Percentiles rank a stretch among this genome's conserved stretches.
Evolutionary conservation across 2,797 vertebrate species (phyloP).

Genomic region (Chelidonichthys spinosus): DNA sequence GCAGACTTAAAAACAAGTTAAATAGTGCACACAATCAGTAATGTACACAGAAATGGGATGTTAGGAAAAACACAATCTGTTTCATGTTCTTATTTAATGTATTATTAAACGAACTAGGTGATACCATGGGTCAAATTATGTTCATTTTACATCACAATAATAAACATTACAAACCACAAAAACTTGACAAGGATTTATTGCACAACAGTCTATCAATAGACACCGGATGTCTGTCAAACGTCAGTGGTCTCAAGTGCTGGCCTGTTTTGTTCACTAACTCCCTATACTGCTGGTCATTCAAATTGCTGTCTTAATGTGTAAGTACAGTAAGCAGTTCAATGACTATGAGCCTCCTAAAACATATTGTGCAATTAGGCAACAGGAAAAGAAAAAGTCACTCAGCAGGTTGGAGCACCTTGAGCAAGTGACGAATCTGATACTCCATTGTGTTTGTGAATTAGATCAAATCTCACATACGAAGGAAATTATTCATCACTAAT

Average conservation of each 20-base stretch:
- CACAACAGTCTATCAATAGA: background rate
- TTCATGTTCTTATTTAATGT: no score
- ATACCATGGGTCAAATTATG: background rate
- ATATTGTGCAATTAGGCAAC: constrained; percentile 10
- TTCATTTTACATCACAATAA: background rate
- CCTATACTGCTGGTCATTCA: background rate
- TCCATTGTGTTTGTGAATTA: constrained; percentile 13
- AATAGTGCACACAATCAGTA: background rate
- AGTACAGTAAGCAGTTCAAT: background rate
- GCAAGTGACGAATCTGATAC: background rate
- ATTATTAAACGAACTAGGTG: background rate
- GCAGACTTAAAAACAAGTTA: background rate
- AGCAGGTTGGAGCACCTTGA: constrained; percentile 25
- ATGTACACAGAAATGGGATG: background rate
- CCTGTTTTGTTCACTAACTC: constrained; percentile 1
- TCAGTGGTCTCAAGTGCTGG: background rate
- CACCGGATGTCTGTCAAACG: background rate
- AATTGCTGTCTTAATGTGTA: background rate
- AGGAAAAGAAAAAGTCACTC: constrained; percentile 10
- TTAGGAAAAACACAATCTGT: background rate
- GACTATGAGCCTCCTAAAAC: background rate
- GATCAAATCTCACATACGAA: constrained; percentile 19
- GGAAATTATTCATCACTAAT: constrained; percentile 3
- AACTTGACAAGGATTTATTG: background rate
- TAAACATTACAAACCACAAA: constrained; percentile 1